Base-by-base conservation (phyloP, 2,888 invertebrate species). In the Macropis europaea region DNA sequence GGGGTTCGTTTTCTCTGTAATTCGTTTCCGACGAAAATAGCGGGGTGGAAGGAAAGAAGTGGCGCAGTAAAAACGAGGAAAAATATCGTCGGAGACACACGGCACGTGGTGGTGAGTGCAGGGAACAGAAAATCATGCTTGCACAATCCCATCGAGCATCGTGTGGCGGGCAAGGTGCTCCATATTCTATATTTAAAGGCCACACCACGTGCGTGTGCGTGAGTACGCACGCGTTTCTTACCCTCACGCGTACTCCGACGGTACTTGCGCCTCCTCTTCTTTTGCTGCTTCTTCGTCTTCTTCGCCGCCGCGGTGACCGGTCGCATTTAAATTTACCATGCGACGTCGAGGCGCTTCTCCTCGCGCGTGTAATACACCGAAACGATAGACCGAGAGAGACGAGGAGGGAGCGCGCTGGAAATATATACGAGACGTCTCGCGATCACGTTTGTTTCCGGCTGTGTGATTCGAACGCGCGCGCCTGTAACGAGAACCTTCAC, bases 151-250 rank as follows among this genome's bases (percentile, higher is more conserved):
- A 68, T 74, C 73, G 59, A n/a, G 53, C 48, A 42, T 63, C 67
- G 69, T 60, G 71, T 56, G 76, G 74, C 78, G 79, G 77, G 76
- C 80, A 73, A 79, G 77, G 82, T 89, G 88, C 85, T 88, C 88
- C 73, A 88, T 87, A 88, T 89, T 89, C 89, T 89, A 89, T 89
- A 87, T 88, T 89, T 89, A 89, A 88, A 88, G 80, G 72, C 68
- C 66, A 71, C 47, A 75, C 53, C 82, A 73, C 84, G 81, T 79
- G 84, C 80, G 77, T 68, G 77, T 77, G 73, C 68, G 77, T 76
- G 73, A 67, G 72, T 40, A 63, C 56, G 53, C 60, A 66, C 67
- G 67, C 67, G 72, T 32, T 11, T 30, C 22, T 48, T 22, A 32
- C 28, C 48, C 45, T 60, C 57, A 24, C 17, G 15, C 45, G 34